Conservation (phyloP, 2,113 vertebrate genomes). For the Alligator sinensis region DNA sequence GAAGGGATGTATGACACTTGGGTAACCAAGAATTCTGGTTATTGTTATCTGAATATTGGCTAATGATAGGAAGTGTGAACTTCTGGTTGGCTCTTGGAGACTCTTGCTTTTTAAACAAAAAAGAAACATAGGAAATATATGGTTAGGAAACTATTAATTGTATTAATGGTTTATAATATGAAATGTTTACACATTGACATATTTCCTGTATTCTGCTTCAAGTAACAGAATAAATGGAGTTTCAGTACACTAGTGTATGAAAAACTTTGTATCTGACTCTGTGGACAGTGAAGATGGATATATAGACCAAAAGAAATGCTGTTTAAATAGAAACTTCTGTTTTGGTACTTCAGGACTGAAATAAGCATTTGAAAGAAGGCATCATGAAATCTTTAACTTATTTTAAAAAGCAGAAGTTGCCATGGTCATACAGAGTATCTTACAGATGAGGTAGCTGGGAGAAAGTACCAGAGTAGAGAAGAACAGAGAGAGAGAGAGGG, state of each 20-base stretch:
- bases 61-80: not conserved
- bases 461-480: not conserved
- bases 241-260: not conserved
- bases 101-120: too few species aligned
- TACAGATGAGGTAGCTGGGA: not conserved
- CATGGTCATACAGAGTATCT: too few species aligned
- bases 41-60: not conserved
- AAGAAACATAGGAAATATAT: not conserved
- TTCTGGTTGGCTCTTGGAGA: not conserved
- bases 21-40: not conserved
- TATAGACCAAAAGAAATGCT: not conserved
- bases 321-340: not conserved
- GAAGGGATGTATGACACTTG: not conserved
- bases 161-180: not conserved
- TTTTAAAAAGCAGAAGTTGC: not conserved
- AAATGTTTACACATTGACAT: not conserved
- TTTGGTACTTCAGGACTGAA: not conserved
- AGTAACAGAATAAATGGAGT: not conserved
- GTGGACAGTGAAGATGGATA: not conserved
- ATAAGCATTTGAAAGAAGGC: not conserved
- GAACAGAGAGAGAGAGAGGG: not conserved
- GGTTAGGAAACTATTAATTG: not conserved
- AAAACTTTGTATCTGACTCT: accelerated
- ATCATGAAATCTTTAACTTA: accelerated
- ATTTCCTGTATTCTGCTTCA: not conserved